Percentiles rank a stretch among this genome's conserved stretches.
Conservation (phyloP, 1,140 invertebrate species). For the Brachionus rotundiformis region DNA sequence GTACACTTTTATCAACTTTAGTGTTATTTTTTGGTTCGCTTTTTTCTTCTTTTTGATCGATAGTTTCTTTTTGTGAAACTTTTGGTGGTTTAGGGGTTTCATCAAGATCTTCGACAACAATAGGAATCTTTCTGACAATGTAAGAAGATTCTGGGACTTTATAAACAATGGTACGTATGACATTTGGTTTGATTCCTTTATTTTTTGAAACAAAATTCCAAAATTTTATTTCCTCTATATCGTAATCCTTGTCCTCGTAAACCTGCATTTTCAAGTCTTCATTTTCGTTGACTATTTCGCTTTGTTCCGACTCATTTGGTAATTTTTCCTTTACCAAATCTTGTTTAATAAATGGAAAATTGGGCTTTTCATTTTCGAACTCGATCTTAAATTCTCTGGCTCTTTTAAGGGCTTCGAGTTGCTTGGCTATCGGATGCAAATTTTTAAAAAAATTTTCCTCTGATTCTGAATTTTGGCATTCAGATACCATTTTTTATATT, state of each 20-base stretch:
- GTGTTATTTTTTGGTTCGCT: not conserved
- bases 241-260: slow-evolving; percentile 44
- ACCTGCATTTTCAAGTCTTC: slow-evolving; percentile 43
- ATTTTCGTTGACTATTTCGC: not conserved
- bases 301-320: not conserved
- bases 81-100: not conserved
- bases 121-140: not conserved
- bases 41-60: slow-evolving; percentile 26
- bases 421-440: slow-evolving; percentile 17
- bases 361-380: slow-evolving; percentile 12
- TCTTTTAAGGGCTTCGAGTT: not conserved
- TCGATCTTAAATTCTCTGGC: slow-evolving; percentile 3
- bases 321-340: not conserved
- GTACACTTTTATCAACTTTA: not conserved
- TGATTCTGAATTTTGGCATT: not conserved
- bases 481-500: slow-evolving; percentile 14
- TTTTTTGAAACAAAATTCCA: slow-evolving; percentile 51
- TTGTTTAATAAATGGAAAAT: slow-evolving; percentile 29
- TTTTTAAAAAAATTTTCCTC: slow-evolving; percentile 37
- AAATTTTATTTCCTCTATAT: slow-evolving; percentile 50
- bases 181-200: slow-evolving; percentile 38
- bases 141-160: slow-evolving; percentile 39
- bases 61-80: no score
- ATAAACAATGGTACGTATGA: slow-evolving; percentile 43
- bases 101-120: not conserved